phyloP scores from a whole-genome alignment of 2,888 invertebrate genomes.

The Chelonus formosanus region DNA sequence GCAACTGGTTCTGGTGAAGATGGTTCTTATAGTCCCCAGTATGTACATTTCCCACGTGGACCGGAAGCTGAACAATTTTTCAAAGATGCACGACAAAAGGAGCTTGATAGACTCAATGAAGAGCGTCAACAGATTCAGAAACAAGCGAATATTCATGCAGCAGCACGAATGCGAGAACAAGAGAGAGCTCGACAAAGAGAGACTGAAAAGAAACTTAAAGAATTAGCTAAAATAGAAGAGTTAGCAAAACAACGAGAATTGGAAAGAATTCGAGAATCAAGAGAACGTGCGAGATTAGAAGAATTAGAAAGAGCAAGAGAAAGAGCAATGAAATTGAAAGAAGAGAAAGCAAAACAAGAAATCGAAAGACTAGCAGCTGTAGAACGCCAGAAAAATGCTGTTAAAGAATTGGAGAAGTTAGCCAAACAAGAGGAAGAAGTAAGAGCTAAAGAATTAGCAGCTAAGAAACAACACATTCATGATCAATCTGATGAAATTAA shows the following conservation, averaged over 20 bases:
- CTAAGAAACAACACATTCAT: slow-evolving; percentile 12
- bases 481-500: slow-evolving; percentile 36
- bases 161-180: slow-evolving; percentile 49
- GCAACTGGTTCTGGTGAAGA: slow-evolving; percentile 37
- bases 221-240: slow-evolving; percentile 55
- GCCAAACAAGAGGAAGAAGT: slow-evolving; percentile 41
- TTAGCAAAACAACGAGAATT: slow-evolving; percentile 54
- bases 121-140: slow-evolving; percentile 56
- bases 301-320: slow-evolving; percentile 50
- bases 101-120: slow-evolving; percentile 52
- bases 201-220: slow-evolving; percentile 55
- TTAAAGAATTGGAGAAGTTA: slow-evolving; percentile 43
- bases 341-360: slow-evolving; percentile 50
- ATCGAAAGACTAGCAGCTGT: slow-evolving; percentile 45
- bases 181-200: slow-evolving; percentile 56
- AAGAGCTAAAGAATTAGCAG: slow-evolving; percentile 29
- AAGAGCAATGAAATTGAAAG: slow-evolving; percentile 49
- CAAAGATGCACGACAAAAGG: slow-evolving; percentile 55
- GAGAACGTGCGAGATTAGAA: slow-evolving; percentile 55
- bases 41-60: slow-evolving; percentile 55
- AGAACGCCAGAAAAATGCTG: slow-evolving; percentile 52
- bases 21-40: slow-evolving; percentile 52
- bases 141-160: slow-evolving; percentile 50
- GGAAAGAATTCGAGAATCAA: slow-evolving; percentile 51
- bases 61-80: slow-evolving; percentile 54